phyloP scores from a whole-genome alignment of 2,113 vertebrate species.

The Triplophysa rosa region DNA sequence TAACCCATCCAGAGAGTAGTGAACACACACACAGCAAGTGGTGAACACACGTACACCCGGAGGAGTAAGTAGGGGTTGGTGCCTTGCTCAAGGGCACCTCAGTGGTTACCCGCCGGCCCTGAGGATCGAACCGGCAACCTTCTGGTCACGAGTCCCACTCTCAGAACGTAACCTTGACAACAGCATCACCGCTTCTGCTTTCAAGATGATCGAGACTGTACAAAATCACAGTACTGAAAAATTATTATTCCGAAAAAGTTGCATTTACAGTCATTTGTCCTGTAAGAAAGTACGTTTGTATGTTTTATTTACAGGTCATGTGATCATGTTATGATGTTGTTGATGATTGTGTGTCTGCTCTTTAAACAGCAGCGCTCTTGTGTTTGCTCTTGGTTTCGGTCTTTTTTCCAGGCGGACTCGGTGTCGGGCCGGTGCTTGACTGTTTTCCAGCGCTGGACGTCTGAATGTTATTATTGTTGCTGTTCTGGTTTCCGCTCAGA shows the following conservation, averaged over 20 bases:
- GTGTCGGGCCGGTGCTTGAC: constrained; percentile 66
- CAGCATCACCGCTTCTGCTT: background rate
- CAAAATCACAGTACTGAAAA: constrained; percentile 51
- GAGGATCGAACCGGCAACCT: no score
- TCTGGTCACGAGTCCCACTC: no score
- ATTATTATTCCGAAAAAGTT: constrained; percentile 11
- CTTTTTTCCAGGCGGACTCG: constrained; percentile 84
- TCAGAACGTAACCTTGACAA: background rate
- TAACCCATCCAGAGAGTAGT: no score
- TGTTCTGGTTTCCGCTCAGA: constrained; percentile 91
- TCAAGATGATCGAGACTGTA: constrained; percentile 8
- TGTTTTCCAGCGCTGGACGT: constrained; percentile 59
- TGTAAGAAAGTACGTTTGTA: constrained; percentile 8
- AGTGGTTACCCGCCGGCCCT: no score
- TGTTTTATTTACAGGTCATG: constrained; percentile 22
- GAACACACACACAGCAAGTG: no score
- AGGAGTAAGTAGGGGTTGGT: no score
- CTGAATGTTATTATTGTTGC: constrained; percentile 81
- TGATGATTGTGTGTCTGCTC: no score
- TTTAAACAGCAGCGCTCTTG: constrained; percentile 79
- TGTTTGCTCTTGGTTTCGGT: constrained; percentile 84
- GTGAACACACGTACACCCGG: no score
- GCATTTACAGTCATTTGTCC: constrained; percentile 23
- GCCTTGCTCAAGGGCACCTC: no score
- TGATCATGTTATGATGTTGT: no score